Evolutionary conservation across 2,797 vertebrate genomes (phyloP).

Genomic region (Myripristis jacobus): DNA sequence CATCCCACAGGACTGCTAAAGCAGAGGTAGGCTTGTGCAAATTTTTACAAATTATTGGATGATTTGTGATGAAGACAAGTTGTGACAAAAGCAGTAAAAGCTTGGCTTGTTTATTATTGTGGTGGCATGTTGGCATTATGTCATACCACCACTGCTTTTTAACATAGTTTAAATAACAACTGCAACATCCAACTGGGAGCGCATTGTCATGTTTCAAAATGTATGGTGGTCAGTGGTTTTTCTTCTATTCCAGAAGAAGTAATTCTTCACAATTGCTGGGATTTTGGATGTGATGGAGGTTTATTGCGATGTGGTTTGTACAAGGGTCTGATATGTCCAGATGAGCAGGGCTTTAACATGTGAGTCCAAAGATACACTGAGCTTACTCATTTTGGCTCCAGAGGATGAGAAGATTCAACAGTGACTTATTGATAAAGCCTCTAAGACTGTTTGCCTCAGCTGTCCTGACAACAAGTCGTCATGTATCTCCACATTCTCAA

Average conservation of each 20-base stretch:
- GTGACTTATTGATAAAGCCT: slow-evolving; percentile 21
- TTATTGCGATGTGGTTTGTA: slow-evolving; percentile 43
- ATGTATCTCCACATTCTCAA: slow-evolving; percentile 16
- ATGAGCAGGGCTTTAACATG: slow-evolving; percentile 51
- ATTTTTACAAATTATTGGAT: too few species aligned
- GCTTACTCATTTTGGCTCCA: slow-evolving; percentile 58
- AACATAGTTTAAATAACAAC: too few species aligned
- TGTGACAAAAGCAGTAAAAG: too few species aligned
- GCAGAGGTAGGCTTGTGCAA: too few species aligned
- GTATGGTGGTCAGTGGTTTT: slow-evolving; percentile 39
- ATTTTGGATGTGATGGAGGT: slow-evolving; percentile 29
- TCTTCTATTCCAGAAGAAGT: slow-evolving; percentile 44
- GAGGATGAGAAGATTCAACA: slow-evolving; percentile 31
- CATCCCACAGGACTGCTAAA: too few species aligned
- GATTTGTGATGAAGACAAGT: too few species aligned
- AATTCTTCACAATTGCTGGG: slow-evolving; percentile 62
- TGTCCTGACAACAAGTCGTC: slow-evolving; percentile 32
- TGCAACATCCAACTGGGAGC: too few species aligned
- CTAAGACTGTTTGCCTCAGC: slow-evolving; percentile 23
- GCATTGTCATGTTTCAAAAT: slow-evolving; percentile 34
- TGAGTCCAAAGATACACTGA: slow-evolving; percentile 57
- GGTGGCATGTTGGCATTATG: too few species aligned
- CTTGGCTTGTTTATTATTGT: too few species aligned
- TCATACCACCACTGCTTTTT: too few species aligned
- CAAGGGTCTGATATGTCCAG: slow-evolving; percentile 62